Conservation (phyloP, 2,888 invertebrate genomes). For the Stenodema calcarata region DNA sequence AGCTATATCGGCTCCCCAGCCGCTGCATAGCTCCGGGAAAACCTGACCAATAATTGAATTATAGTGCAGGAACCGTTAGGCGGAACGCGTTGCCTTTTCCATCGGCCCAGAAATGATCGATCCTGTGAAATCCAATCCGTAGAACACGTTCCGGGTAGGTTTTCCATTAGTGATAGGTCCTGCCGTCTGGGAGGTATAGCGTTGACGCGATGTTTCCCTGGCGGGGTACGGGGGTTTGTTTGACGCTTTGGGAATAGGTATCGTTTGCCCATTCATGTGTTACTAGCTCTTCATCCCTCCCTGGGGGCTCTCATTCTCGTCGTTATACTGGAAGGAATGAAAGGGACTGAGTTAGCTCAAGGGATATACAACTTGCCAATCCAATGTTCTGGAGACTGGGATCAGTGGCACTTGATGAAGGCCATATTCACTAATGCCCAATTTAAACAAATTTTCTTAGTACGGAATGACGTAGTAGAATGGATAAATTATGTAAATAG, state of each 20-base stretch:
- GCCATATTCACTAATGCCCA: too few species aligned
- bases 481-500: too few species aligned
- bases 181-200: not conserved
- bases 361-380: too few species aligned
- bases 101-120: not conserved
- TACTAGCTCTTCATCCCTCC: not conserved
- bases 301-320: not conserved
- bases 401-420: too few species aligned
- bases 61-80: not conserved
- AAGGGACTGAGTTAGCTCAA: too few species aligned
- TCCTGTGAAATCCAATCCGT: not conserved
- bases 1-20: not conserved
- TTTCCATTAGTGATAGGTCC: not conserved
- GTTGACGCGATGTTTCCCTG: not conserved
- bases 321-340: not conserved
- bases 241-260: not conserved
- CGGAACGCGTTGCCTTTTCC: not conserved
- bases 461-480: too few species aligned
- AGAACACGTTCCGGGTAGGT: not conserved
- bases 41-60: slow-evolving; percentile 12
- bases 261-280: not conserved
- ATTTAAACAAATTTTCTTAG: too few species aligned
- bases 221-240: not conserved
- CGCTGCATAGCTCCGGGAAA: not conserved
- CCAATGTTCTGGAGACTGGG: too few species aligned